Evolutionary conservation across 2,113 vertebrate genomes (phyloP).

Genomic region (Neogobius melanostomus): DNA sequence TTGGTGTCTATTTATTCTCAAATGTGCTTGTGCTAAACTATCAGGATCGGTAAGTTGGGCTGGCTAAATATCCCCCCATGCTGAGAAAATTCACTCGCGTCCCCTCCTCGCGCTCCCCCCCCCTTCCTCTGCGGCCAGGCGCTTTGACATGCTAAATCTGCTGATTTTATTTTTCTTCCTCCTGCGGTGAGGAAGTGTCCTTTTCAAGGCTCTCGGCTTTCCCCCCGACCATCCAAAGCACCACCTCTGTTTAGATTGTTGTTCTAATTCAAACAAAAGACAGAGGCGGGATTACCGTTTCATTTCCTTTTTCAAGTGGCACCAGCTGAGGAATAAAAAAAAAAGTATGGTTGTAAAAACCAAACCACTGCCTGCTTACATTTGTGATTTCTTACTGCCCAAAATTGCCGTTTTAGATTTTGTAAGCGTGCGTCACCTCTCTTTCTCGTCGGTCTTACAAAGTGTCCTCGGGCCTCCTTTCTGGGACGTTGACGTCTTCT

Average conservation of each 20-base stretch:
- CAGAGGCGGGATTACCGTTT: constrained; percentile 74
- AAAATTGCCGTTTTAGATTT: constrained; percentile 36
- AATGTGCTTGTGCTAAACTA: constrained; percentile 19
- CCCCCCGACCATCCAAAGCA: constrained; percentile 69
- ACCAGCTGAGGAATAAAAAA: constrained; percentile 46
- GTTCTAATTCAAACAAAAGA: constrained; percentile 79
- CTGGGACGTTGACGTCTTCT: constrained; percentile 69
- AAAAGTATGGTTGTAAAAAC: too few species aligned
- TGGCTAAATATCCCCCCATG: constrained; percentile 73
- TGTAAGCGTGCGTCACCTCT: constrained; percentile 45
- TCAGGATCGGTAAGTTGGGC: constrained; percentile 67
- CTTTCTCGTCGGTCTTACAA: constrained; percentile 55
- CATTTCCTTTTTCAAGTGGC: constrained; percentile 75
- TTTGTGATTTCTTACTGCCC: constrained; percentile 15
- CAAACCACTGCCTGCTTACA: constrained; percentile 30
- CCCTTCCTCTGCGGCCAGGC: constrained; percentile 38
- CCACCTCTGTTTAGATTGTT: constrained; percentile 79
- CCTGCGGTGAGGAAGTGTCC: constrained; percentile 82
- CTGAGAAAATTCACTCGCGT: constrained; percentile 69
- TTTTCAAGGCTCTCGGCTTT: constrained; percentile 78
- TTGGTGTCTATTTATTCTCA: constrained; percentile 24
- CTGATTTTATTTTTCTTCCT: constrained; percentile 82
- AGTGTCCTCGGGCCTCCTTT: constrained; percentile 68
- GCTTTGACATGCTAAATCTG: constrained; percentile 84
- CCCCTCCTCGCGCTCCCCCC: constrained; percentile 43